Conservation (phyloP, 2,888 invertebrate genomes). For the Agonopterix heracliana region DNA sequence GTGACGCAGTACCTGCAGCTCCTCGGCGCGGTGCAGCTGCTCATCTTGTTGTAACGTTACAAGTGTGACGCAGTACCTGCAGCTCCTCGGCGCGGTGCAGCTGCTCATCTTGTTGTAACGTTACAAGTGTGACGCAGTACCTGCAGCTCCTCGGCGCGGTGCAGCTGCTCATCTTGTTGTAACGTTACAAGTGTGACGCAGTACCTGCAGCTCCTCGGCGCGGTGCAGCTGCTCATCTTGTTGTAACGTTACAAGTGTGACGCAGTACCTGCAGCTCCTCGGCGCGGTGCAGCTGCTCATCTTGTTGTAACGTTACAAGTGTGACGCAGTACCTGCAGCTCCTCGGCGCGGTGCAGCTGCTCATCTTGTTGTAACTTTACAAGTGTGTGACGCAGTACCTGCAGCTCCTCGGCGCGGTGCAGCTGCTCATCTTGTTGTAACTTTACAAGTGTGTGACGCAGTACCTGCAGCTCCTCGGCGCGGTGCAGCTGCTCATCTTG, state of each 20-base stretch:
- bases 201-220: conserved; percentile 65
- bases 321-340: conserved; percentile 67
- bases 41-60: conserved; percentile 58
- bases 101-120: conserved; percentile 56
- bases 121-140: too few relatives aligned
- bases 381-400: too few relatives aligned
- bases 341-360: conserved; percentile 59
- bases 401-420: conserved; percentile 60
- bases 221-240: conserved; percentile 57
- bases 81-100: conserved; percentile 65
- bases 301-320: too few relatives aligned
- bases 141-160: conserved; percentile 64
- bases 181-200: too few relatives aligned
- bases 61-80: too few relatives aligned
- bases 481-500: conserved; percentile 57
- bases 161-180: conserved; percentile 59
- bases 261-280: conserved; percentile 67
- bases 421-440: conserved; percentile 60
- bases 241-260: too few relatives aligned
- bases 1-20: conserved; percentile 67
- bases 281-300: conserved; percentile 56
- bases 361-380: conserved; percentile 58
- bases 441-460: too few relatives aligned
- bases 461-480: conserved; percentile 65
- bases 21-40: conserved; percentile 59